Evolutionary conservation across 1,140 invertebrate genomes (phyloP).

Genomic region (Drosophila funebris): DNA sequence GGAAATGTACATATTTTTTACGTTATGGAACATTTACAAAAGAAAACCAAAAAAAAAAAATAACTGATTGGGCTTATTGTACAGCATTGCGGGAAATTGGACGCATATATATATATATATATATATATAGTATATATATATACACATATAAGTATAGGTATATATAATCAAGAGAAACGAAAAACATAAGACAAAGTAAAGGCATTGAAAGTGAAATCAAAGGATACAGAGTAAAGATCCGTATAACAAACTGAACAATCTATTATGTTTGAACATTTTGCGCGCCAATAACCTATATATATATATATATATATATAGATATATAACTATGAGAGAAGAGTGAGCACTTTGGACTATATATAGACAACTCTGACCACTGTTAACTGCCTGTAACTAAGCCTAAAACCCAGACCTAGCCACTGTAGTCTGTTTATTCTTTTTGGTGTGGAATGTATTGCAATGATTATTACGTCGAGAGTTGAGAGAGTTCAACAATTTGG

Average conservation of each 20-base stretch:
- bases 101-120: conserved; percentile 27
- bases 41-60: too few species aligned
- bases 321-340: conserved; percentile 49
- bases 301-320: conserved; percentile 1
- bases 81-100: conserved; percentile 28
- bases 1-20: conserved; percentile 6
- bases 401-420: conserved; percentile 47
- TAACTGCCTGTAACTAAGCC: conserved; percentile 47
- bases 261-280: conserved; percentile 54
- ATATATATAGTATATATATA: too few species aligned
- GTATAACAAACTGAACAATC: conserved; percentile 60
- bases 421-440: conserved; percentile 1
- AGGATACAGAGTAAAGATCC: conserved; percentile 63
- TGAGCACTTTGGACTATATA: conserved; percentile 59
- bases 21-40: conserved; percentile 35
- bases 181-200: conserved; percentile 54
- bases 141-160: conserved; percentile 15
- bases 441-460: conserved; percentile 59
- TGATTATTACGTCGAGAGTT: conserved; percentile 28
- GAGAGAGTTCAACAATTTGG: conserved; percentile 1
- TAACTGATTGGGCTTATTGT: conserved; percentile 52
- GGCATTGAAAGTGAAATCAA: conserved; percentile 64
- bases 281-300: conserved; percentile 36
- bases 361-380: conserved; percentile 28
- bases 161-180: conserved; percentile 5